phyloP scores from a whole-genome alignment of 1,140 invertebrate genomes.

The Drosophila varians region DNA sequence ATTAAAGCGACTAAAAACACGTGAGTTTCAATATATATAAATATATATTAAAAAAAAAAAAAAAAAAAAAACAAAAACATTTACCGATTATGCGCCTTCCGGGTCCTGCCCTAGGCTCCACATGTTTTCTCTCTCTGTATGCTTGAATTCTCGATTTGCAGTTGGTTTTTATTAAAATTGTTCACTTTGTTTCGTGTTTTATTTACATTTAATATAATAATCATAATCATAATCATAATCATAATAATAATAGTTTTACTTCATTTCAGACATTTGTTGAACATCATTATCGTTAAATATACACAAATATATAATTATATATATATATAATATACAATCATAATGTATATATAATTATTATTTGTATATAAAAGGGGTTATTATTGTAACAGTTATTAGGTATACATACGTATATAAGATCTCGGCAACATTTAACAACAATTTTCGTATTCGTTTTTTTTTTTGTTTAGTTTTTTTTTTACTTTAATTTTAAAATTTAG shows the following conservation, averaged over 20 bases:
- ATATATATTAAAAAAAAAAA: neutral
- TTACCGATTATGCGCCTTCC: slow-evolving; percentile 13
- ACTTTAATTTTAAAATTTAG: neutral
- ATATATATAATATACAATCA: neutral
- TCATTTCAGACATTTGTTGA: slow-evolving; percentile 64
- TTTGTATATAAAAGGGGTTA: slow-evolving; percentile 32
- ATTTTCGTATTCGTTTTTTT: slow-evolving; percentile 51
- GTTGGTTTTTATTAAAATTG: slow-evolving; percentile 36
- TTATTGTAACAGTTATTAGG: slow-evolving; percentile 56
- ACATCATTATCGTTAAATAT: slow-evolving; percentile 43
- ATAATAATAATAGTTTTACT: slow-evolving; percentile 55
- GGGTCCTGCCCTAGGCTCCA: slow-evolving; percentile 35
- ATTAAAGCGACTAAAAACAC: slow-evolving; percentile 33
- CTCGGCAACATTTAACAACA: slow-evolving; percentile 61
- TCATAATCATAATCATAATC: neutral
- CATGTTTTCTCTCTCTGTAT: slow-evolving; percentile 15
- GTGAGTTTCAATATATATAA: slow-evolving; percentile 5
- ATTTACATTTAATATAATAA: slow-evolving; percentile 34
- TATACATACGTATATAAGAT: slow-evolving; percentile 56
- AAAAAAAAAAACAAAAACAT: slow-evolving; percentile 7
- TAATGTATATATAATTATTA: slow-evolving; percentile 29
- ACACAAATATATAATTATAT: neutral
- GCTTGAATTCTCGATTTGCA: slow-evolving; percentile 10
- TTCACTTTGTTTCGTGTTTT: slow-evolving; percentile 38
- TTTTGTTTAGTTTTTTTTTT: slow-evolving; percentile 5